These are phyloP conservation scores for Heterochromis multidens DNA, from an alignment of 2,113 vertebrate genomes.

Conservation along the genomic window DNA sequence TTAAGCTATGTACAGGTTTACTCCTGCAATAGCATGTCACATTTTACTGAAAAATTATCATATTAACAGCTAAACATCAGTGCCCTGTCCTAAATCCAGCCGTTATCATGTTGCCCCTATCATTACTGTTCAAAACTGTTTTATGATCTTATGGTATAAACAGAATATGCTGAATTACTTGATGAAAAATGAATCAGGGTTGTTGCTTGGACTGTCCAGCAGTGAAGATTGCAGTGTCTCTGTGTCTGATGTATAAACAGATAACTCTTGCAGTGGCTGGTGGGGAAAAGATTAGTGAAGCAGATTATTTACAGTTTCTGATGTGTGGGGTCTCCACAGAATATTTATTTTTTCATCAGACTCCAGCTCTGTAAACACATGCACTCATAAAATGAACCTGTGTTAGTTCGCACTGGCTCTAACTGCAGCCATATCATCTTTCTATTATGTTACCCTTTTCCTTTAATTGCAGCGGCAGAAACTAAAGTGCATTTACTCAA, in stretches of 20 bases:
- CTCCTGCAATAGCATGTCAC: background rate
- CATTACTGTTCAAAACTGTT: background rate
- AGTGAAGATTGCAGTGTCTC: background rate
- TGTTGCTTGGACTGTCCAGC: background rate
- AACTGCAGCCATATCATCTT: background rate
- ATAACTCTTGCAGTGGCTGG: background rate
- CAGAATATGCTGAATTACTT: background rate
- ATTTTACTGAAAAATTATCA: background rate
- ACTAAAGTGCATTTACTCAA: background rate
- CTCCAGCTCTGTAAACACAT: background rate
- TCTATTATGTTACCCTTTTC: background rate
- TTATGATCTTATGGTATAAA: background rate
- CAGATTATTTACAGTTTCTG: background rate
- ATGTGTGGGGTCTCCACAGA: background rate
- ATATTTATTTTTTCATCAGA: background rate
- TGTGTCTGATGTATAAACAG: background rate
- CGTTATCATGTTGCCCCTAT: no score
- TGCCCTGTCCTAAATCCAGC: no score
- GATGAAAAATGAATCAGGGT: background rate
- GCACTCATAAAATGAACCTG: background rate
- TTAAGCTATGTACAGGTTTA: background rate
- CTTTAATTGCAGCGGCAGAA: background rate
- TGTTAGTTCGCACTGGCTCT: no score
- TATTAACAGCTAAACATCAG: no score
- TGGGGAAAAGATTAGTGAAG: background rate